Percentiles rank a stretch among this genome's conserved stretches.
phyloP scores from a whole-genome alignment of 2,888 invertebrate species.

The Harmothoe impar region DNA sequence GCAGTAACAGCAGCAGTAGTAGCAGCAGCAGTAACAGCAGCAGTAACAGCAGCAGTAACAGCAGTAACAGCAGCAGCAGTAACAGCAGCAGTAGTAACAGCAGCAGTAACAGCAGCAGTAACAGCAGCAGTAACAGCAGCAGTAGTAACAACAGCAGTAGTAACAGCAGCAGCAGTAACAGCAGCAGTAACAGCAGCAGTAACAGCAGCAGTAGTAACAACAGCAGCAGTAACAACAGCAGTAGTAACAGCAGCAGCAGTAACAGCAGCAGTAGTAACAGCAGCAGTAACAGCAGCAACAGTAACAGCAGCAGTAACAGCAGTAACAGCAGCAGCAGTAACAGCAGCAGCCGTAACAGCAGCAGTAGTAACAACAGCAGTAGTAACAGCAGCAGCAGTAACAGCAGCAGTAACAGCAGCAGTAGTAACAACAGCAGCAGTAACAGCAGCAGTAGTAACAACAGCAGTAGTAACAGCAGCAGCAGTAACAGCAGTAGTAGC shows the following conservation, averaged over 20 bases:
- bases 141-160: background rate
- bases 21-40: background rate
- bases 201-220: background rate
- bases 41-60: conserved; percentile 1
- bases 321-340: no score
- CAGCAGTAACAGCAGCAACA: conserved; percentile 38
- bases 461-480: conserved; percentile 40
- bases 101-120: background rate
- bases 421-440: background rate
- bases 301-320: no score
- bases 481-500: no score
- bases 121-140: background rate
- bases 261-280: conserved; percentile 34
- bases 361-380: no score
- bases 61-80: background rate
- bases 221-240: conserved; percentile 31
- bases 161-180: background rate
- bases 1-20: background rate
- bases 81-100: background rate
- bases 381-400: conserved; percentile 27
- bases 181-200: conserved; percentile 10
- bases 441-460: conserved; percentile 27
- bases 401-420: background rate
- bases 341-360: no score
- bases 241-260: background rate